phyloP scores from a whole-genome alignment of 2,113 vertebrate species.

The Muscicapa adusta region DNA sequence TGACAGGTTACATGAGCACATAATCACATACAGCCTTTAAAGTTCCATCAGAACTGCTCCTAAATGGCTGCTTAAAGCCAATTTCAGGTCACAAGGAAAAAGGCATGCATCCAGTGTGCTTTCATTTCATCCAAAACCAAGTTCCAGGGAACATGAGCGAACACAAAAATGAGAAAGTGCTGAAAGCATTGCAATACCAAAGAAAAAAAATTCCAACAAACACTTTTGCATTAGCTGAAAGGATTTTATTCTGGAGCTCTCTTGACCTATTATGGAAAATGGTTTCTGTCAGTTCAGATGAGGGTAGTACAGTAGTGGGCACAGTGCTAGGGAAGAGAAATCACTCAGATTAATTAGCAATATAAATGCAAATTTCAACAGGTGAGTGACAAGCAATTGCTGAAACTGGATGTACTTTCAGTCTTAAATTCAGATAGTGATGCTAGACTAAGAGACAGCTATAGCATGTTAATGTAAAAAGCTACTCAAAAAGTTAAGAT shows the following conservation, averaged over 20 bases:
- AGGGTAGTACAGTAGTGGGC: not conserved
- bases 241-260: not conserved
- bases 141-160: not conserved
- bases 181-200: not conserved
- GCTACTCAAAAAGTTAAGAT: slow-evolving; percentile 13
- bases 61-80: not conserved
- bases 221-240: not conserved
- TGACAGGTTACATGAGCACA: not conserved
- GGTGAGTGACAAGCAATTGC: slow-evolving; percentile 12
- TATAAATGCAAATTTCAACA: slow-evolving; percentile 61
- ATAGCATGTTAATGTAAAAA: slow-evolving; percentile 20
- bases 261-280: not conserved
- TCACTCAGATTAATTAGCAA: slow-evolving; percentile 30
- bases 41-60: not conserved
- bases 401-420: not conserved
- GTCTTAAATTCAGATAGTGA: slow-evolving; percentile 12
- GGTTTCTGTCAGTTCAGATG: not conserved
- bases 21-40: not conserved
- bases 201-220: not conserved
- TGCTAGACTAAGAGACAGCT: not conserved
- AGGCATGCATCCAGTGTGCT: not conserved
- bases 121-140: not conserved
- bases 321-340: not conserved
- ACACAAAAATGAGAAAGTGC: not conserved
- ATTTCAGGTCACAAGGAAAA: not conserved